Conservation (phyloP, 2,888 invertebrate species). For the Oeneis ivallda region DNA sequence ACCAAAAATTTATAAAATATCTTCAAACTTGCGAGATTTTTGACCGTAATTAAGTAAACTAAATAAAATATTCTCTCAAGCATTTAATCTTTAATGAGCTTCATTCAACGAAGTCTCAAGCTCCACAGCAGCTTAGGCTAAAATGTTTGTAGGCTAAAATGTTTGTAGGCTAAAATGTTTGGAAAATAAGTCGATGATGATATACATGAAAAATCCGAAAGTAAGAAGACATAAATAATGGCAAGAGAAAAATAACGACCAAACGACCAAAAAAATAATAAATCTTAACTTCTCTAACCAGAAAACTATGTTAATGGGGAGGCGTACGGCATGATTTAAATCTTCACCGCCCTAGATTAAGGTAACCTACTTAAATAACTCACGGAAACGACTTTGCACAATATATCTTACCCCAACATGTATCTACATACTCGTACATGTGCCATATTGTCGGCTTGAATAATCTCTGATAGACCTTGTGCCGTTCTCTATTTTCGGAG, state of each 20-base stretch:
- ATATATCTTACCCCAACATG: slow-evolving; percentile 31
- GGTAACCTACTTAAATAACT: slow-evolving; percentile 42
- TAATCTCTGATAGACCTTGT: slow-evolving; percentile 28
- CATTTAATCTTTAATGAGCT: too few species aligned
- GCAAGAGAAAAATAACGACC: background rate
- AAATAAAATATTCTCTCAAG: too few species aligned
- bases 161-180: background rate
- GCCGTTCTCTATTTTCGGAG: slow-evolving; percentile 21
- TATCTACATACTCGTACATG: slow-evolving; percentile 12
- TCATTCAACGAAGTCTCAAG: too few species aligned
- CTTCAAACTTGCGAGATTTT: background rate
- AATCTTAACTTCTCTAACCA: slow-evolving; percentile 23
- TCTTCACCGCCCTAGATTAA: slow-evolving; percentile 41
- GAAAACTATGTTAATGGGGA: slow-evolving; percentile 36
- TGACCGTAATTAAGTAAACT: background rate
- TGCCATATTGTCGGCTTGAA: slow-evolving; percentile 32
- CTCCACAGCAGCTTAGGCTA: background rate
- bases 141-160: too few species aligned
- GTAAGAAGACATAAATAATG: background rate
- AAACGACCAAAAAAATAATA: background rate
- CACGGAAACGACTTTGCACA: slow-evolving; percentile 32
- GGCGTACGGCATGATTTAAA: slow-evolving; percentile 40
- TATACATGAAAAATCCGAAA: background rate
- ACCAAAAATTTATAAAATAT: too few species aligned
- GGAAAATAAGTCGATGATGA: background rate